phyloP scores from a whole-genome alignment of 1,140 invertebrate genomes.

The Atopsyche davidsoni region DNA sequence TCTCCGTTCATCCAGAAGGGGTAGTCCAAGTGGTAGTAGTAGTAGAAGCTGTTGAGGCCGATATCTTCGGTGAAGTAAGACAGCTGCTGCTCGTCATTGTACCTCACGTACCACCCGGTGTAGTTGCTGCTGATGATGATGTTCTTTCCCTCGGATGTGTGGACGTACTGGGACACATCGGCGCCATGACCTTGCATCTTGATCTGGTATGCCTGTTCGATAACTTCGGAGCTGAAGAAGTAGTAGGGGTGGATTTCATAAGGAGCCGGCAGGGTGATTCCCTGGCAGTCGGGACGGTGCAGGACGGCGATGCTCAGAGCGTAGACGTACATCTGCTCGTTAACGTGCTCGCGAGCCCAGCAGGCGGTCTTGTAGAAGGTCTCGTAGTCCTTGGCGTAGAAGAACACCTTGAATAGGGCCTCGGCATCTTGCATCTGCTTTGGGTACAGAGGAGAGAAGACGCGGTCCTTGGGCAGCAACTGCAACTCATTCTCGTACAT shows the following conservation, averaged over 20 bases:
- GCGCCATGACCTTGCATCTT: conserved; percentile 54
- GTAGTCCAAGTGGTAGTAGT: conserved; percentile 62
- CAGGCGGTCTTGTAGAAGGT: conserved; percentile 56
- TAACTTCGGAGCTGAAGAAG: conserved; percentile 54
- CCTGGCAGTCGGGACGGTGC: conserved; percentile 51
- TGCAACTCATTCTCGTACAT: conserved; percentile 43
- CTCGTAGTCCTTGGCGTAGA: conserved; percentile 57
- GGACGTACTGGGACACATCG: conserved; percentile 38
- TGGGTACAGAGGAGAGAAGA: conserved; percentile 52
- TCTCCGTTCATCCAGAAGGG: conserved; percentile 59
- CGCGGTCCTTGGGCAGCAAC: conserved; percentile 40
- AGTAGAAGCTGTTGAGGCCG: conserved; percentile 64
- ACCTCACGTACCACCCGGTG: conserved; percentile 38
- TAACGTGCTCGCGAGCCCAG: conserved; percentile 52
- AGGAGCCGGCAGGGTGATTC: conserved; percentile 51
- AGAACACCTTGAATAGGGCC: conserved; percentile 52
- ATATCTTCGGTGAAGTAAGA: conserved; percentile 70
- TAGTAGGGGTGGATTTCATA: conserved; percentile 58
- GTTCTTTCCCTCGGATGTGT: conserved; percentile 42
- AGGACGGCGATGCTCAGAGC: conserved; percentile 53
- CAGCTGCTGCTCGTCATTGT: conserved; percentile 49
- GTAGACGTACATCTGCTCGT: conserved; percentile 54
- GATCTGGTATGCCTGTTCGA: conserved; percentile 54
- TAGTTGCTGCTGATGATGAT: conserved; percentile 44
- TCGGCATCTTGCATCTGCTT: conserved; percentile 48